A percentile compares a stretch with the other conserved stretches of the same genome.
phyloP scores from a whole-genome alignment of 2,888 invertebrate genomes.

The Baronia brevicornis region DNA sequence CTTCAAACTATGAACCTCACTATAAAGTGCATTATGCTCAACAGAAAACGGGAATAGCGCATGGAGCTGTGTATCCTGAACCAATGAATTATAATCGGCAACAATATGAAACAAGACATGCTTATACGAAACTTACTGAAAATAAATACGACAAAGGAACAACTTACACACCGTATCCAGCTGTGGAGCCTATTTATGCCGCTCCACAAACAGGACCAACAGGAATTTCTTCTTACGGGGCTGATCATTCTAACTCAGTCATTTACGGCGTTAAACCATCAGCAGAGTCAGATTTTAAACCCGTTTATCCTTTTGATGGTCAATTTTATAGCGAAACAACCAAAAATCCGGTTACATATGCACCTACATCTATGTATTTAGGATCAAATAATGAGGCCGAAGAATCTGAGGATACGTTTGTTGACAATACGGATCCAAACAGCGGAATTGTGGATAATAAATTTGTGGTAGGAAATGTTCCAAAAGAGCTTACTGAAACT shows the following conservation, averaged over 20 bases:
- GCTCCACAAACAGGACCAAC: constrained; percentile 56
- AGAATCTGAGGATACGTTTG: constrained; percentile 46
- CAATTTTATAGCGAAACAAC: constrained; percentile 61
- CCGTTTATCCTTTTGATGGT: constrained; percentile 62
- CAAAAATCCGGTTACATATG: constrained; percentile 50
- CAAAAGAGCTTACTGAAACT: constrained; percentile 68
- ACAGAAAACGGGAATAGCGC: constrained; percentile 67
- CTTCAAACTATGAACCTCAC: constrained; percentile 53
- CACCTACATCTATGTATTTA: constrained; percentile 66
- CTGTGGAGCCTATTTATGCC: constrained; percentile 63
- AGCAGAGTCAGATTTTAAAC: constrained; percentile 60
- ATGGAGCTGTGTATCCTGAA: constrained; percentile 63
- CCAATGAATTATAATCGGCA: constrained; percentile 52
- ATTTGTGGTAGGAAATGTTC: constrained; percentile 80
- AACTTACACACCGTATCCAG: constrained; percentile 49
- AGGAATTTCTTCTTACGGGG: constrained; percentile 48
- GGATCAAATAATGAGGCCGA: constrained; percentile 59
- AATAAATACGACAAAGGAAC: constrained; percentile 49
- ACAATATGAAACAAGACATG: constrained; percentile 59
- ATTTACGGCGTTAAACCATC: constrained; percentile 65
- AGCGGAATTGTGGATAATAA: constrained; percentile 55
- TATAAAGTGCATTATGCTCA: constrained; percentile 61
- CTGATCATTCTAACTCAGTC: constrained; percentile 50
- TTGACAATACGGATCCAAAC: constrained; percentile 34
- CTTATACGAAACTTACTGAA: constrained; percentile 57